Evolutionary conservation across 1,140 invertebrate genomes (phyloP).

Genomic region (Aleiodes sp.): DNA sequence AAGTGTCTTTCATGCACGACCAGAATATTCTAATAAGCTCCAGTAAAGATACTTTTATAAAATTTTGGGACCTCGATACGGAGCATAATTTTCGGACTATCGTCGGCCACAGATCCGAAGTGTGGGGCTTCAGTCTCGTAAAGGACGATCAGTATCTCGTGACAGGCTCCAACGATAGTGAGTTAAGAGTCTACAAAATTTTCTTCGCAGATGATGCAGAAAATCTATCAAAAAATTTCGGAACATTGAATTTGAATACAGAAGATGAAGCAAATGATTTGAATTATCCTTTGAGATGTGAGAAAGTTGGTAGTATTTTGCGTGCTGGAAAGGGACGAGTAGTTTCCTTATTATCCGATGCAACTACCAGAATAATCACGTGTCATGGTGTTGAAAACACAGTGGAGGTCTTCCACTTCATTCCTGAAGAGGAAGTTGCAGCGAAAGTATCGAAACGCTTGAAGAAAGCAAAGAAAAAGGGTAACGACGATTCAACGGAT

Average conservation of each 20-base stretch:
- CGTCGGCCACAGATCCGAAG: conserved; percentile 79
- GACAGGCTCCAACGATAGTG: conserved; percentile 85
- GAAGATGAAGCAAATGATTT: conserved; percentile 70
- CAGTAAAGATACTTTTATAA: conserved; percentile 94
- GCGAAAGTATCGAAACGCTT: conserved; percentile 76
- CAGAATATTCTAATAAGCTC: conserved; percentile 85
- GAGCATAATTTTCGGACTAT: conserved; percentile 97
- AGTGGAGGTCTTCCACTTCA: conserved; percentile 87
- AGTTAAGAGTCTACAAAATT: conserved; percentile 86
- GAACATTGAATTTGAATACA: conserved; percentile 57
- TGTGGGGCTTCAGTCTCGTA: conserved; percentile 86
- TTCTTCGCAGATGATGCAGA: conserved; percentile 40
- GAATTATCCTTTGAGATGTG: conserved; percentile 74
- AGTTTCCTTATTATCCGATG: conserved; percentile 73
- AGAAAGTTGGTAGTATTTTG: conserved; percentile 79
- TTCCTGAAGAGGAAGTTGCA: conserved; percentile 78
- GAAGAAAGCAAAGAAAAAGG: conserved; percentile 75
- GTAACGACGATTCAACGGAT: conserved; percentile 46
- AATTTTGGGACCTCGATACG: conserved; percentile 97
- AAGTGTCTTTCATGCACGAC: conserved; percentile 81
- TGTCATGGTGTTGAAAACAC: conserved; percentile 85
- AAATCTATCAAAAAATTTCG: conserved; percentile 63
- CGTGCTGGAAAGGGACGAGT: conserved; percentile 80
- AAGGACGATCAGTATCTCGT: conserved; percentile 84
- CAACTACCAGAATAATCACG: conserved; percentile 74